Base-by-base conservation (phyloP, 2,888 invertebrate genomes). In the Drosophila infuscata region DNA sequence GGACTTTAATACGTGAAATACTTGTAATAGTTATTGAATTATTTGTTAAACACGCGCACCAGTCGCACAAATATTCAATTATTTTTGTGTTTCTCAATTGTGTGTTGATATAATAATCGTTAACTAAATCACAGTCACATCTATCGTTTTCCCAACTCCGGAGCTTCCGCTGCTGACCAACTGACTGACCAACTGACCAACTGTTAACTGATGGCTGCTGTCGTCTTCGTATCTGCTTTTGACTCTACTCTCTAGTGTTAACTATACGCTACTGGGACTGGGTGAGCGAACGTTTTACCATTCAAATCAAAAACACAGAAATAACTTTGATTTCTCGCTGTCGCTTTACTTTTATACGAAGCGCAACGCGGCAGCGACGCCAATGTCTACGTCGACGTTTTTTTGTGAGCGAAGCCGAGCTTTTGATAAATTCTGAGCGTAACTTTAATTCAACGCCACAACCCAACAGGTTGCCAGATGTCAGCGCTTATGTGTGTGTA, bases 241-340 rank as follows among this genome's bases (percentile, higher is more conserved):
- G 51, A 62, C 29, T 73, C 43, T 54, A 58, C 38, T 76, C 52
- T 71, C 30, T 60, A 57, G 71, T 71, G 58, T 67, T 67, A 66
- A 62, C 65, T 82, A 69, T 76, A 89, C 80, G 89, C 84, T 82
- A 81, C 83, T 72, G 87, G 71, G 74, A 65, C 82, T 83, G 76
- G 72, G 52, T 67, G 75, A 74, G 68, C 89, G 90, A 69, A 89
- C 91, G 91, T 90, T 89, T 89, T 84, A 84, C 83, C 91, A 86
- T 89, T 92, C 85, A 91, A 91, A 92, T 91, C 91, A 90, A 92
- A 93, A 92, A 92, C 90, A 92, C 93, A 91, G 92, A 92, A 93
- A 92, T 93, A 93, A 92, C 92, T 92, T 92, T 90, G 81, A 89
- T 89, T 90, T 89, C 88, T 91, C 87, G 88, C 81, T 83, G 89